Base-by-base conservation (phyloP, 1,140 invertebrate genomes). In the Lepidurus packardi region DNA sequence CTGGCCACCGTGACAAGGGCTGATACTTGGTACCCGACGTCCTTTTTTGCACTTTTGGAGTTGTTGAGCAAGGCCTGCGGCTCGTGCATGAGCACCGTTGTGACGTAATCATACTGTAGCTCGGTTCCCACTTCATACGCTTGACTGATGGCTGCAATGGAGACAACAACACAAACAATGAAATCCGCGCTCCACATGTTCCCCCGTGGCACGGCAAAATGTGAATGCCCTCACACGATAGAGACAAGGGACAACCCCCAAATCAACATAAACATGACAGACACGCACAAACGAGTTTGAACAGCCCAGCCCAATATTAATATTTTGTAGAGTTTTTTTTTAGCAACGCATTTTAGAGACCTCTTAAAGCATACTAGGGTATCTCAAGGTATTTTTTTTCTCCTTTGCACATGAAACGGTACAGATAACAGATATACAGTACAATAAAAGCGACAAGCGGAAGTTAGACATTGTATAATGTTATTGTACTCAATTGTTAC, bases 1-100 rank as follows among this genome's bases (percentile, higher is more conserved):
- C 86, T 83, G n/a, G 83, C 82, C 4, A 90, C 84, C 16, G 83
- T 81, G 1, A 90, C 82, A 76, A 85, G 84, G 41, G 85, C 86
- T 44, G 86, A 79, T 41, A 82, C 77, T 77, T 80, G 85, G 82
- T 89, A 90, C 11, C 90, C 90, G 45, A 90, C 89, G 79, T 90
- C 87, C 78, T 87, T 89, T 3, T 83, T 85, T 5, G 81, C 80
- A 43, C 73, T 53, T 74, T 75, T 41, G 42, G 77, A 77, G 41
- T 79, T 81, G 81, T n/a, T 80, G 24, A 24, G 82, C 73, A 75
- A 82, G 82, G 65, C 83, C 84, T 79, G 81, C 5, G 81, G 80
- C 81, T 89, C 88, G 81, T 87, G 87, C 53, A 89, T 84, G 21
- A 89, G 81, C 73, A 88, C 84, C 4, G 85, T 87, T 3, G 85